Conservation (phyloP, 2,797 vertebrate species). For the Lemur catta region DNA sequence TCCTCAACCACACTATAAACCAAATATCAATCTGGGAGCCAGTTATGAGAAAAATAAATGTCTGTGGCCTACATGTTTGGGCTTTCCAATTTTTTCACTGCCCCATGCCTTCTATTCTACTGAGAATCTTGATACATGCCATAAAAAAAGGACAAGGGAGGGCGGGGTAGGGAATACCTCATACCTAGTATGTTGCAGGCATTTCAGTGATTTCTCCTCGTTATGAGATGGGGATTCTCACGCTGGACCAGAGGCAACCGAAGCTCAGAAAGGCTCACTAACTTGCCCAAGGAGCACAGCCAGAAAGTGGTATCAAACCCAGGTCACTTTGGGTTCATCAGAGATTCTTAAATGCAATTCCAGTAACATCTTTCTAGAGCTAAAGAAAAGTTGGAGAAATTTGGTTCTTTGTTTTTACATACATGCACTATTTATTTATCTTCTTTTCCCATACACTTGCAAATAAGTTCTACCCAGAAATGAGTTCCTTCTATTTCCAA, state of each 20-base stretch:
- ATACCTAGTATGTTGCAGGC: background rate
- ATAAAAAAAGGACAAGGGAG: background rate
- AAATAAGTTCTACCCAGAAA: background rate
- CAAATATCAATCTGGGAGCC: background rate
- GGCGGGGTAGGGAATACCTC: no score
- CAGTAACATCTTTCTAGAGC: background rate
- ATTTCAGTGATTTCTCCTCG: background rate
- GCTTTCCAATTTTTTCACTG: background rate
- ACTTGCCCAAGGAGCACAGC: background rate
- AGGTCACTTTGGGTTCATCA: background rate
- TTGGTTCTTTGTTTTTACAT: background rate
- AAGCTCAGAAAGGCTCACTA: background rate
- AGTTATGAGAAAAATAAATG: background rate
- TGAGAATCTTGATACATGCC: background rate
- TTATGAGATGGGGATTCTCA: background rate
- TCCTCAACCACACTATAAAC: background rate
- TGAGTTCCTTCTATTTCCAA: background rate
- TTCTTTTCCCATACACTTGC: background rate
- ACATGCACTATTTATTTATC: background rate
- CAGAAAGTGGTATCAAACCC: background rate
- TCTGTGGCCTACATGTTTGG: background rate
- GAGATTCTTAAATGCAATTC: background rate
- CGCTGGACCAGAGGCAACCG: background rate
- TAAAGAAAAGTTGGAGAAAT: background rate
- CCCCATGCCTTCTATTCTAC: background rate